These are phyloP conservation scores for Parazoanthus darwini DNA, from an alignment of 92 coral and sea anemone genomes.

Conservation along the genomic window DNA sequence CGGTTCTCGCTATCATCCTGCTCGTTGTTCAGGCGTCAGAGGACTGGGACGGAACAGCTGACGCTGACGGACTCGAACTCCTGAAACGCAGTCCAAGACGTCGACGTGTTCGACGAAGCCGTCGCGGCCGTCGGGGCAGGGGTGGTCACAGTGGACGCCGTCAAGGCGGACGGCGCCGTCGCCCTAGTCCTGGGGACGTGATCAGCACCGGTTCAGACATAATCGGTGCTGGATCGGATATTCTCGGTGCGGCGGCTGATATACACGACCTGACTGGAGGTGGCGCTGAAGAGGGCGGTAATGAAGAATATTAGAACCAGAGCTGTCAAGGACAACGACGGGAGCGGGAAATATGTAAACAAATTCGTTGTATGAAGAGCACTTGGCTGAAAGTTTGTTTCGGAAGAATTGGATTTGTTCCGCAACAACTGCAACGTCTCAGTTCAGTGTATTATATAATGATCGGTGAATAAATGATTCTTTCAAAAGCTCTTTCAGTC, in stretches of 20 bases:
- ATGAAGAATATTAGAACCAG: not conserved
- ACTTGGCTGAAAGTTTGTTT: no score
- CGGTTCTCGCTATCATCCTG: not conserved
- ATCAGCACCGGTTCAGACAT: not conserved
- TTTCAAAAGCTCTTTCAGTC: no score
- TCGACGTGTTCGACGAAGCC: not conserved
- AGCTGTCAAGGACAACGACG: not conserved
- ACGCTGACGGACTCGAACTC: not conserved
- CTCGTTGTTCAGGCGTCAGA: not conserved
- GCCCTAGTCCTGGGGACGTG: not conserved
- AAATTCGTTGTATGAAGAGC: no score
- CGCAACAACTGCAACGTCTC: no score
- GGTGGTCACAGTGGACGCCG: no score
- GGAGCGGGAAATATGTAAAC: no score
- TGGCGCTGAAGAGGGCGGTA: not conserved
- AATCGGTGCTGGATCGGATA: not conserved
- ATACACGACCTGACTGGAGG: not conserved
- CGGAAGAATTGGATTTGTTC: no score
- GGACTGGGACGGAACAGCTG: not conserved
- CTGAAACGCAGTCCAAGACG: not conserved
- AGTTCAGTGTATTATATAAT: no score
- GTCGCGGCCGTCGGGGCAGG: no score
- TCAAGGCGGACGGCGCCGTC: not conserved
- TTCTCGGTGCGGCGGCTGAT: not conserved
- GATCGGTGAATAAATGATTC: no score